Conservation (phyloP, 2,888 invertebrate species). For the Octodonta nipae region DNA sequence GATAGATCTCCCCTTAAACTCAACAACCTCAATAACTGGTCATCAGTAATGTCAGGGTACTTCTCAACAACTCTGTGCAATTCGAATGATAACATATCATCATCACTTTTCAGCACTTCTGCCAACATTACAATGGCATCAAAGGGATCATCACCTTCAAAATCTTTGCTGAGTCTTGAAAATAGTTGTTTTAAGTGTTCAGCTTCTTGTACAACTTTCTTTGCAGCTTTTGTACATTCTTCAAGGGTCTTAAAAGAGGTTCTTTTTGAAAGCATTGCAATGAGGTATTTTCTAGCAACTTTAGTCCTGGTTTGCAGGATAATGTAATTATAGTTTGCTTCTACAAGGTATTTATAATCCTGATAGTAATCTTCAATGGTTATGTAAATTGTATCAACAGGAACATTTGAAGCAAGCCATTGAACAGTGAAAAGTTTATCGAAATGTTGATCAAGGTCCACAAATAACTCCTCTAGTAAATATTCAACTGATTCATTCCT, state of each 20-base stretch:
- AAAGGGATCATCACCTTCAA: constrained; percentile 52
- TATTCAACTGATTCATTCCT: constrained; percentile 63
- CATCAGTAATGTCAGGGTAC: constrained; percentile 80
- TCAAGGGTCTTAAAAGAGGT: constrained; percentile 74
- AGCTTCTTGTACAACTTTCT: constrained; percentile 75
- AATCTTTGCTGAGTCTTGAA: constrained; percentile 30
- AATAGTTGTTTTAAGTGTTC: constrained; percentile 72
- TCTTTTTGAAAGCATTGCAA: constrained; percentile 75
- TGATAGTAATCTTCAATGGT: constrained; percentile 90
- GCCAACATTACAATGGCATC: constrained; percentile 73
- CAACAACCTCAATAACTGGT: constrained; percentile 73
- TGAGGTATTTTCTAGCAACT: constrained; percentile 80
- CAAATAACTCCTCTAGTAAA: constrained; percentile 81
- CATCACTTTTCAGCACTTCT: constrained; percentile 81
- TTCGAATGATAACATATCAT: constrained; percentile 87
- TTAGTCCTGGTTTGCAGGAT: constrained; percentile 74
- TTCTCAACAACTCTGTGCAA: constrained; percentile 72
- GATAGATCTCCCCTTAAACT: constrained; percentile 79
- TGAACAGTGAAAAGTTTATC: constrained; percentile 77
- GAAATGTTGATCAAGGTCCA: constrained; percentile 82
- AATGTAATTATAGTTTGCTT: constrained; percentile 75
- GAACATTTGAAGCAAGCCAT: constrained; percentile 64
- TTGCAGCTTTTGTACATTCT: constrained; percentile 70
- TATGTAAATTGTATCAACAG: constrained; percentile 82
- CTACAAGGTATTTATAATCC: constrained; percentile 82